Conservation (phyloP, 1,140 invertebrate species). For the Matsumurasca onukii region DNA sequence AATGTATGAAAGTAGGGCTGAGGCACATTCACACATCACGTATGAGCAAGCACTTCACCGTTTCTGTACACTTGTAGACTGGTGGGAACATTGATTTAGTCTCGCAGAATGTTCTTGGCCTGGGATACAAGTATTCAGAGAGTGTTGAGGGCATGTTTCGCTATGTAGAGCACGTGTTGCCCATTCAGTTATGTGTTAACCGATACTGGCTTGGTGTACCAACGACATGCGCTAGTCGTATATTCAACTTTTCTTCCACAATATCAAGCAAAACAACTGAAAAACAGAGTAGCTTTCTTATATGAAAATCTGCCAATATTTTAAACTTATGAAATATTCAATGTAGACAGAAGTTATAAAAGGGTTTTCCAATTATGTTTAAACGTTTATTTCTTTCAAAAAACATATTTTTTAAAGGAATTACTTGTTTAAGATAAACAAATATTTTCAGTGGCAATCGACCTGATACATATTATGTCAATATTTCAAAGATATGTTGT, state of each 20-base stretch:
- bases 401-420: too few relatives aligned
- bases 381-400: background rate
- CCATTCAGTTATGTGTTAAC: slow-evolving; percentile 19
- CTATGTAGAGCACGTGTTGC: background rate
- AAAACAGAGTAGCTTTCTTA: background rate
- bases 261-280: background rate
- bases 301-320: too few relatives aligned
- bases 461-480: background rate
- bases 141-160: too few relatives aligned
- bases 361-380: background rate
- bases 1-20: too few relatives aligned
- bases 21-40: too few relatives aligned
- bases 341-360: background rate
- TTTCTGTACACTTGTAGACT: too few relatives aligned
- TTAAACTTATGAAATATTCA: background rate
- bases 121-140: too few relatives aligned
- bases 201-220: background rate
- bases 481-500: background rate
- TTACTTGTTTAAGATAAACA: background rate
- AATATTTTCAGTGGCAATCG: background rate
- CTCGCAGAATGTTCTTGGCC: too few relatives aligned
- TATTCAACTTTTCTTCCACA: background rate
- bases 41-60: too few relatives aligned
- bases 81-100: too few relatives aligned
- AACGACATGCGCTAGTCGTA: background rate